A percentile compares a stretch with the other conserved stretches of the same genome.
phyloP scores from a whole-genome alignment of 2,113 vertebrate species.

The Shinisaurus crocodilurus region DNA sequence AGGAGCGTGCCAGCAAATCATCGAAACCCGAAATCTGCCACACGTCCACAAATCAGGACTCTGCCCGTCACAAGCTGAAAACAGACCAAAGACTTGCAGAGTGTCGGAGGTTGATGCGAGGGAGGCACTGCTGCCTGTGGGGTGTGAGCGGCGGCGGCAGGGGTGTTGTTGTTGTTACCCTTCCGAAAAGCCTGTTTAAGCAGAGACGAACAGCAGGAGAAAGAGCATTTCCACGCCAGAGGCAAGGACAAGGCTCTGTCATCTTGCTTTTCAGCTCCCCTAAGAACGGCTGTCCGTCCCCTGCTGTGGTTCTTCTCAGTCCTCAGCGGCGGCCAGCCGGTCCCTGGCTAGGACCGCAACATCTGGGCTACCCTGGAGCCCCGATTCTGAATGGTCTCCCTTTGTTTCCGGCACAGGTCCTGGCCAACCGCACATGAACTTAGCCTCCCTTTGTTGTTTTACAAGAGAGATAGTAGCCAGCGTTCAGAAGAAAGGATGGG shows the following conservation, averaged over 20 bases:
- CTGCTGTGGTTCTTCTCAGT: neutral
- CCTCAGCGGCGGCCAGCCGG: neutral
- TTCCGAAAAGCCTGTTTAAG: neutral
- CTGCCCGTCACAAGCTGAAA: neutral
- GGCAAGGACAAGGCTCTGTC: neutral
- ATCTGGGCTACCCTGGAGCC: neutral
- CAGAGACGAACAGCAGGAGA: neutral
- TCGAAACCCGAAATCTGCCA: too few relatives aligned
- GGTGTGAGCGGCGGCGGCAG: too few relatives aligned
- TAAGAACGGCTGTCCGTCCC: neutral
- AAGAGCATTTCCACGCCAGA: neutral
- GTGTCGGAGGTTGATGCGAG: neutral
- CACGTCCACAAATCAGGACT: neutral
- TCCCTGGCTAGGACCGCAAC: neutral
- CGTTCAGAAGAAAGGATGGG: neutral
- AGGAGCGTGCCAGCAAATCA: neutral
- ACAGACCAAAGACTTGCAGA: neutral
- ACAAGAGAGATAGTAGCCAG: neutral
- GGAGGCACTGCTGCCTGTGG: too few relatives aligned
- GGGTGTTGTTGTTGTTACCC: too few relatives aligned
- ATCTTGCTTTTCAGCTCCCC: too few relatives aligned
- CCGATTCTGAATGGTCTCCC: neutral
- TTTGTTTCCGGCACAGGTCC: constrained; percentile 14
- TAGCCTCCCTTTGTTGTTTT: constrained; percentile 7
- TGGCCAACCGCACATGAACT: neutral